A percentile compares a stretch with the other conserved stretches of the same genome.
Evolutionary conservation across 2,113 vertebrate species (phyloP).

Genomic region (Lamprotornis superbus): DNA sequence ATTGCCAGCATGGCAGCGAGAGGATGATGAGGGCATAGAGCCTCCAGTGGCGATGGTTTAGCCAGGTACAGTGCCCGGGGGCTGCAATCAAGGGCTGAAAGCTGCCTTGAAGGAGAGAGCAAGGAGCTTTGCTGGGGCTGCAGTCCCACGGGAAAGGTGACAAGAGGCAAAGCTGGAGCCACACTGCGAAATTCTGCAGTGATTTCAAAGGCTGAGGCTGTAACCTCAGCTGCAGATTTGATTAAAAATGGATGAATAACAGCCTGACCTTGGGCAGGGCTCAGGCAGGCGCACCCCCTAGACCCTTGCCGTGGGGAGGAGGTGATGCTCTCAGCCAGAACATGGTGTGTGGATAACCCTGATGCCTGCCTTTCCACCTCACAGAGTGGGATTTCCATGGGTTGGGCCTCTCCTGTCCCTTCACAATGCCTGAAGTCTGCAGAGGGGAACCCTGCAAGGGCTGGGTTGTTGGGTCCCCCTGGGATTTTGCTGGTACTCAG

Average conservation of each 20-base stretch:
- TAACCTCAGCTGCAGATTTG: neutral
- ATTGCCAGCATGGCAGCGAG: accelerated
- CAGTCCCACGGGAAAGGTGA: neutral
- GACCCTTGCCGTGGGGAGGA: accelerated
- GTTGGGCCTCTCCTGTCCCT: neutral
- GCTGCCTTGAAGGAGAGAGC: neutral
- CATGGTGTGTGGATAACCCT: accelerated
- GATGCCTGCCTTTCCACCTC: accelerated
- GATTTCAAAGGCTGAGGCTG: neutral
- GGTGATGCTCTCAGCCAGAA: neutral
- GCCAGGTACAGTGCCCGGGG: accelerated
- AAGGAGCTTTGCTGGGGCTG: neutral
- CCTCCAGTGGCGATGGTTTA: neutral
- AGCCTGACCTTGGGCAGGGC: neutral
- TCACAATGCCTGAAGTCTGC: neutral
- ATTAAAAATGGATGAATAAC: conserved; percentile 8
- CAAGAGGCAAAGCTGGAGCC: neutral
- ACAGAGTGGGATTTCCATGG: neutral
- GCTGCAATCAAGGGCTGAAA: accelerated
- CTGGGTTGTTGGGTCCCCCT: neutral
- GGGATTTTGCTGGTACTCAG: neutral
- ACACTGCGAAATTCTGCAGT: accelerated
- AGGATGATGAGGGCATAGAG: accelerated
- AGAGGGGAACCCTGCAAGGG: neutral
- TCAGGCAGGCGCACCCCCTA: neutral